Percentiles rank a stretch among this genome's conserved stretches.
Evolutionary conservation across 2,888 invertebrate species (phyloP).

Genomic region (Arctia plantaginis): DNA sequence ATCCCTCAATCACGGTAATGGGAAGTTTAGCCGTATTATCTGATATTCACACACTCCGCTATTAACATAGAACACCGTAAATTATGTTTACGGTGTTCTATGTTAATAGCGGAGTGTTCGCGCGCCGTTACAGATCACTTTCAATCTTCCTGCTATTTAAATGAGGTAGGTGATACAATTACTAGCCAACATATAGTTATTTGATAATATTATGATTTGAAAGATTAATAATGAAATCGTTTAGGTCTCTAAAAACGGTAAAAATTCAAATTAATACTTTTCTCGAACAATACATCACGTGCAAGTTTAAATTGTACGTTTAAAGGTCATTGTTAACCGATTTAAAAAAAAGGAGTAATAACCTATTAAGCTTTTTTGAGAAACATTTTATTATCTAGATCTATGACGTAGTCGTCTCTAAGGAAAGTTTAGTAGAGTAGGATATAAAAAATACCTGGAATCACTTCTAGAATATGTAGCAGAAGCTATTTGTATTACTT

Average conservation of each 20-base stretch:
- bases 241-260: not conserved
- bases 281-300: too few species aligned
- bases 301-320: too few species aligned
- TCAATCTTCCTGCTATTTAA: conserved; percentile 31
- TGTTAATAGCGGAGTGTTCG: not conserved
- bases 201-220: not conserved
- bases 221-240: not conserved
- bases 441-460: too few species aligned
- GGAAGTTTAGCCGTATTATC: not conserved
- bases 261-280: too few species aligned
- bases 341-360: too few species aligned
- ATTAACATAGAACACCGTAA: not conserved
- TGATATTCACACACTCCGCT: not conserved
- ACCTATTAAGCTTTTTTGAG: too few species aligned
- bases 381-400: too few species aligned
- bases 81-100: not conserved
- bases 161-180: not conserved
- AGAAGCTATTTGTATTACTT: too few species aligned
- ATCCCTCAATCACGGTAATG: not conserved
- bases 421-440: too few species aligned
- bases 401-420: too few species aligned
- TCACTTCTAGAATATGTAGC: too few species aligned
- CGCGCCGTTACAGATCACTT: conserved; percentile 38
- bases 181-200: not conserved
- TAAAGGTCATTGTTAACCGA: too few species aligned